Base-by-base conservation (phyloP, 2,888 invertebrate species). In the Idaea biselata region DNA sequence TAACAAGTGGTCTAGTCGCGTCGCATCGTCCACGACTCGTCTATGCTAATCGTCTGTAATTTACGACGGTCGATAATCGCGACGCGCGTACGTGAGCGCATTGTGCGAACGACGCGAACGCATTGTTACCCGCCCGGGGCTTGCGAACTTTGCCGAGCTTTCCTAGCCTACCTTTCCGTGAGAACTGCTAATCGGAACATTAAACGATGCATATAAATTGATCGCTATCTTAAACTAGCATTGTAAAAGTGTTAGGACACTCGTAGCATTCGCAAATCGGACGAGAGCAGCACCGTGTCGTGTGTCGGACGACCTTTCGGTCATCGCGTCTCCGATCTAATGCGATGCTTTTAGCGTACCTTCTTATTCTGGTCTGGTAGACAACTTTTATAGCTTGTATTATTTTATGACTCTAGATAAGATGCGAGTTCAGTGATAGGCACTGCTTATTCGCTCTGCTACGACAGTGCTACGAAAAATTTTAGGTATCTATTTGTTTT, bases 21-120 rank as follows among this genome's bases (percentile, higher is more conserved):
- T 81, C 84, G 81, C 80, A 75, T 79, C 55, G 85, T 83, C 80
- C 88, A 88, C 89, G 89, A 87, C 86, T 73, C 44, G 44, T 44
- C 83, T 89, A 92, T 91, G 91, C 86, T 89, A 92, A 92, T 91
- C 86, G 79, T 76, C 76, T 67, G 87, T 90, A 87, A 89, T 90
- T 91, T 92, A 91, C 89, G 88, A 89, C 80, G 83, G 75, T 74
- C 84, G 89, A 88, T 90, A 89, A 91, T 91, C 90, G 91, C 90
- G 87, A 88, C 83, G 82, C 71, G 82, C 77, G 88, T 88, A 89
- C 91, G 91, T 91, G 90, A 88, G 84, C 82, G 86, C 88, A 88
- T 86, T 88, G 87, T 85, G 85, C 88, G 82, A 86, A 80, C 78
- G 68, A 69, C 73, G 78, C 73, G 76, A 75, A 77, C 75, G 75